Conservation (phyloP, 2,113 vertebrate species). For the Cryptomyrus ogoouensis region DNA sequence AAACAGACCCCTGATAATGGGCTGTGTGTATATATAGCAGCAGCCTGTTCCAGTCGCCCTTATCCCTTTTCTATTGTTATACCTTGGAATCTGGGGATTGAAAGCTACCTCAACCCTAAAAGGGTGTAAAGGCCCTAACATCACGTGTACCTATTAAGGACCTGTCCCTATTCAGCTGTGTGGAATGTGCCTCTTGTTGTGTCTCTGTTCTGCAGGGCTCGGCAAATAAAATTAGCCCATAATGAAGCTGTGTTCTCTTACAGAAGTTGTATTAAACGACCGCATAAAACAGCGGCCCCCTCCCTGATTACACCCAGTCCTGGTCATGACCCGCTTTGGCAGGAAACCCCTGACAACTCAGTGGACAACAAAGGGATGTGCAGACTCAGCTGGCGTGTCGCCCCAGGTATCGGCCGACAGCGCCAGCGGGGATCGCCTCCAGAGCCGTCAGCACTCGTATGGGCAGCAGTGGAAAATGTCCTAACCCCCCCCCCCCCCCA, state of each 20-base stretch:
- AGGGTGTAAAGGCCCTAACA: not conserved
- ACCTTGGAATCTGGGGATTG: slow-evolving; percentile 31
- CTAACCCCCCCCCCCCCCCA: slow-evolving; percentile 47
- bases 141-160: not conserved
- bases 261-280: not conserved
- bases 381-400: slow-evolving; percentile 63
- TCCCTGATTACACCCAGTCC: not conserved
- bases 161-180: not conserved
- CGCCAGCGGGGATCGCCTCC: slow-evolving; percentile 50
- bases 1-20: slow-evolving; percentile 17
- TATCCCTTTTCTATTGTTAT: slow-evolving; percentile 39
- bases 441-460: slow-evolving; percentile 52
- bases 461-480: slow-evolving; percentile 46
- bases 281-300: not conserved
- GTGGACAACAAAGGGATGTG: slow-evolving; percentile 53
- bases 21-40: slow-evolving; percentile 43
- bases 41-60: slow-evolving; percentile 34
- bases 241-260: not conserved
- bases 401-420: slow-evolving; percentile 52
- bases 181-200: not conserved
- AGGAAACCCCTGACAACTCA: slow-evolving; percentile 39
- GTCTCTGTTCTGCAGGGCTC: not conserved
- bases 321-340: slow-evolving; percentile 3
- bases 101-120: slow-evolving; percentile 24
- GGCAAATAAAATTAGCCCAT: not conserved